Evolutionary conservation across 53 echinoderm and acorn worm species (phyloP).

Genomic region (Echinarachnius parma): DNA sequence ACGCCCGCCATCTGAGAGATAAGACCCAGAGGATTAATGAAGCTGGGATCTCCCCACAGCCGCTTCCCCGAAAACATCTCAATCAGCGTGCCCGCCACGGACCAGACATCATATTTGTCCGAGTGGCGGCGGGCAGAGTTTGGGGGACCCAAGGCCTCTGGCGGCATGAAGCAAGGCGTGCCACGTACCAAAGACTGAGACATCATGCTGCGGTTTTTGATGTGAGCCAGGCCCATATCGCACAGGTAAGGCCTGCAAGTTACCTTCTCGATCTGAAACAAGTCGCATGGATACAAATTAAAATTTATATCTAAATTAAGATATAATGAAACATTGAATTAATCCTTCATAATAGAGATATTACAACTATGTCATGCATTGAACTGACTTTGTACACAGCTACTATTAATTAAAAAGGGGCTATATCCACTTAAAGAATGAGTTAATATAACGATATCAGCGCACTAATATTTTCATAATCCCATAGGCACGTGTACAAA

Average conservation of each 20-base stretch:
- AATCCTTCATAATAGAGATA: too few relatives aligned
- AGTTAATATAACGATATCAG: too few relatives aligned
- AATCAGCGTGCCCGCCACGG: slow-evolving; percentile 18
- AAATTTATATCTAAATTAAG: too few relatives aligned
- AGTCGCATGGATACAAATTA: too few relatives aligned
- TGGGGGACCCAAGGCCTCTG: neutral
- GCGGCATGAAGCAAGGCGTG: slow-evolving; percentile 31
- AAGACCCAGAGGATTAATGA: neutral
- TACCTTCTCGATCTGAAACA: slow-evolving; percentile 3
- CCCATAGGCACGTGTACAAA: too few relatives aligned
- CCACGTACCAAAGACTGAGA: slow-evolving; percentile 9
- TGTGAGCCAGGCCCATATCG: slow-evolving; percentile 34
- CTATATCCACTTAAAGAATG: too few relatives aligned
- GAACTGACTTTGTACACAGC: too few relatives aligned
- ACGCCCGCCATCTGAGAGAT: neutral
- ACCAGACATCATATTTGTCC: slow-evolving; percentile 28
- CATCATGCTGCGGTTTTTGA: slow-evolving; percentile 36
- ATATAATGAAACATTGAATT: too few relatives aligned
- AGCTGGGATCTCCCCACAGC: slow-evolving; percentile 9
- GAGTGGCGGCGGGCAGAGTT: neutral
- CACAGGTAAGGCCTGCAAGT: slow-evolving; percentile 10
- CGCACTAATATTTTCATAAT: too few relatives aligned
- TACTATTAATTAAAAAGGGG: too few relatives aligned
- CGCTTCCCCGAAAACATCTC: slow-evolving; percentile 17
- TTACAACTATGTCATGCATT: too few relatives aligned